These are phyloP conservation scores for Amblyraja radiata DNA, from an alignment of 2,797 vertebrate genomes.

Conservation along the genomic window DNA sequence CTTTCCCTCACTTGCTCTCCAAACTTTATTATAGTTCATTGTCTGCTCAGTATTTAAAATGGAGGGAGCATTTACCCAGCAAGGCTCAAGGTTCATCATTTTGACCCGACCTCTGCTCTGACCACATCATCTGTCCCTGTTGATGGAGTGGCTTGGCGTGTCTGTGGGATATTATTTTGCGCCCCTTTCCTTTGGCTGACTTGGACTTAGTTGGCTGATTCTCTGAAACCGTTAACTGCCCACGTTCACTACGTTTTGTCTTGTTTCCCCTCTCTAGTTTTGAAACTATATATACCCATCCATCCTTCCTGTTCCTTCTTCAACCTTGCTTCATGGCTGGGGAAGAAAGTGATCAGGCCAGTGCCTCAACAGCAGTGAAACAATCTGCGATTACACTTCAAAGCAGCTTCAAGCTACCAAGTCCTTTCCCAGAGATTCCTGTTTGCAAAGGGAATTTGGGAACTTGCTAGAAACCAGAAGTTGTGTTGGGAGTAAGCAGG, in stretches of 20 bases:
- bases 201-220: background rate
- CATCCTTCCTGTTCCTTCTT: too few relatives aligned
- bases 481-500: background rate
- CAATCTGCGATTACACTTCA: background rate
- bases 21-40: background rate
- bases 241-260: background rate
- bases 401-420: background rate
- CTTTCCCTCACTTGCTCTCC: background rate
- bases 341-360: background rate
- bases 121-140: background rate
- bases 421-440: background rate
- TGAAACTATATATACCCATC: background rate
- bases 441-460: background rate
- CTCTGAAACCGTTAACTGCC: background rate
- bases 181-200: background rate
- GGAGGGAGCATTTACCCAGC: background rate
- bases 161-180: background rate
- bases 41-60: background rate
- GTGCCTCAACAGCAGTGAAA: background rate
- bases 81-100: background rate
- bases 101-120: background rate
- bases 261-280: background rate
- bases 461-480: background rate
- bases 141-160: background rate
- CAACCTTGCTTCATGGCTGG: background rate